Base-by-base conservation (phyloP, 2,888 invertebrate genomes). In the Elysia crispata region DNA sequence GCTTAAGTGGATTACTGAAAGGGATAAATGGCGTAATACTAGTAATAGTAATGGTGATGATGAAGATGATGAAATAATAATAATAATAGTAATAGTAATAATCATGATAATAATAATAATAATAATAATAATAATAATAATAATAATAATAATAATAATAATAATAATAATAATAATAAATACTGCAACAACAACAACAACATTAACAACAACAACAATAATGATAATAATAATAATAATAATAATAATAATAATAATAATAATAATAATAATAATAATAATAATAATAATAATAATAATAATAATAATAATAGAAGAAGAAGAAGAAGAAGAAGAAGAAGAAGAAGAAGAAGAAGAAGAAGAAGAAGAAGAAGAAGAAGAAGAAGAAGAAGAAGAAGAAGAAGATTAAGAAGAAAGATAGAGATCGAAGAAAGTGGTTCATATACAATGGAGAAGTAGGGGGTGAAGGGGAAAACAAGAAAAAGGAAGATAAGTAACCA, bases 281-380 rank as follows among this genome's bases (percentile, higher is more conserved):
- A 54, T 13, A 54, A 54, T 13, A 54, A 54, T 13, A 54, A 54
- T 13, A 15, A 54, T 13, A 54, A 54, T 13, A 54, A 54, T 13
- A 54, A 54, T 13, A 54, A 54, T 13, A 54, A 54, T 13, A 54
- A 54, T 15, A 54, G 54, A 54, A 54, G 54, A 54, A 54, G 54
- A 54, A 54, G 54, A 54, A 54, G 54, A 54, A 54, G 54, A 54
- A 54, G 54, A 54, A 54, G 54, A 54, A 54, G 20, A 54, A 54
- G 54, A 54, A 54, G 54, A 54, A 54, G 54, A 54, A 54, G 54
- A 54, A 54, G 54, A 54, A 54, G 54, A 54, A 54, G 54, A 54
- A 54, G 54, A 54, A 54, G 54, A 54, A 54, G 54, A 54, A 54
- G 54, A 54, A 54, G 54, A 54, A 54, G 54, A 54, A 54, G 54